These are phyloP conservation scores for Adelges cooleyi DNA, from an alignment of 1,140 invertebrate species.

Conservation along the genomic window DNA sequence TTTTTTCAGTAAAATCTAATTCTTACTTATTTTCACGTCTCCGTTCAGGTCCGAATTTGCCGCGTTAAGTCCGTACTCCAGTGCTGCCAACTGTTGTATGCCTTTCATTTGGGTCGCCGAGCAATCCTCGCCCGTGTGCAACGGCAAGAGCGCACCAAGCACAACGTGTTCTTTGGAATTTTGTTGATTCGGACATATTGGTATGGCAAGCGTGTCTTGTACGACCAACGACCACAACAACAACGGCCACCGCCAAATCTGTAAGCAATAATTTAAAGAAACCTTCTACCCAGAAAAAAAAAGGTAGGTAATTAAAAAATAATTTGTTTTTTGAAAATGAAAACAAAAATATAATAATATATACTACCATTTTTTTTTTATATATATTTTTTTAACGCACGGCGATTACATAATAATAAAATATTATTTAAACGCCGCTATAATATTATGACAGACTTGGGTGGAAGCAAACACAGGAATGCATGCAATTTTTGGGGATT, in stretches of 20 bases:
- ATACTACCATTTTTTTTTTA: background rate
- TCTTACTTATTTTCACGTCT: conserved; percentile 19
- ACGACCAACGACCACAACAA: background rate
- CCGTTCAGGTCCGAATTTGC: conserved; percentile 18
- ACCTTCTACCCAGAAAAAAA: background rate
- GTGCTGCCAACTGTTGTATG: conserved; percentile 29
- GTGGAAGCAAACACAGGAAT: background rate
- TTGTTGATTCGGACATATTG: background rate
- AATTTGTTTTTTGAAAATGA: background rate
- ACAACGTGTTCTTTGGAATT: conserved; percentile 8
- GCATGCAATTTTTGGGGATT: background rate
- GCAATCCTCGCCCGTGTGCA: conserved; percentile 25
- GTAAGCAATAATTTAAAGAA: background rate
- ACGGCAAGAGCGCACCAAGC: conserved; percentile 25
- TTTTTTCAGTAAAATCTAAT: too few species aligned
- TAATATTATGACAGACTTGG: background rate
- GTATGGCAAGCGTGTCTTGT: background rate
- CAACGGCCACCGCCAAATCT: background rate
- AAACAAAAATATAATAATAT: background rate
- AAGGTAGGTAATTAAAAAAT: background rate
- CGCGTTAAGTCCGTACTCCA: conserved; percentile 19
- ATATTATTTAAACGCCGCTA: background rate
- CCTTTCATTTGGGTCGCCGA: conserved; percentile 12
- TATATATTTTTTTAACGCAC: too few species aligned
- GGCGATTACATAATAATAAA: background rate